phyloP scores from a whole-genome alignment of 2,113 vertebrate genomes.

The Hippocampus barbouri region DNA sequence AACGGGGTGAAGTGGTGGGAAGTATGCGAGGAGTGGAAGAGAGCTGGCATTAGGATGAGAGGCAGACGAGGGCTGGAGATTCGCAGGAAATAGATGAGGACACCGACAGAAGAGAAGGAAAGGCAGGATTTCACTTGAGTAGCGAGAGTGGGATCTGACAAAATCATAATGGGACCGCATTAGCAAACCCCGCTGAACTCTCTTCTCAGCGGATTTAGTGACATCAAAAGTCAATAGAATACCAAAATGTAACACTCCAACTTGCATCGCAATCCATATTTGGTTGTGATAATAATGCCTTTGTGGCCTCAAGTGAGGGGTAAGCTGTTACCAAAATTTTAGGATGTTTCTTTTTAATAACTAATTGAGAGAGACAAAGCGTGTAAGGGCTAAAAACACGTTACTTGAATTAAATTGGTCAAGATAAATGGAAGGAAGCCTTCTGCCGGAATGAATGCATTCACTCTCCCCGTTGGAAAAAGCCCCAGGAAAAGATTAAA shows the following conservation, averaged over 20 bases:
- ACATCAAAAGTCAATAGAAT: neutral
- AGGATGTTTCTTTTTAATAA: too few relatives aligned
- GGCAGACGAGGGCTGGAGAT: slow-evolving; percentile 36
- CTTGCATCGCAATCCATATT: neutral
- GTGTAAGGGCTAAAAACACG: neutral
- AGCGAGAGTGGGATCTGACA: neutral
- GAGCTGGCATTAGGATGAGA: slow-evolving; percentile 51
- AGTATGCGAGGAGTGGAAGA: slow-evolving; percentile 43
- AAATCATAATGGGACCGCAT: neutral
- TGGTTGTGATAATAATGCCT: neutral
- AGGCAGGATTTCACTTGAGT: neutral
- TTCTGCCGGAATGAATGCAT: slow-evolving; percentile 24
- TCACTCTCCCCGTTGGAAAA: slow-evolving; percentile 20
- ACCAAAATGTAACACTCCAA: neutral
- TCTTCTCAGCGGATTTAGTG: neutral
- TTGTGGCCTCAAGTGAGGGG: neutral
- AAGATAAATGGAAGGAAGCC: slow-evolving; percentile 12
- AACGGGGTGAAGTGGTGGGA: slow-evolving; percentile 54
- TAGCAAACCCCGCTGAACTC: neutral
- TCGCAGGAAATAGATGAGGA: neutral
- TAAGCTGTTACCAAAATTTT: neutral
- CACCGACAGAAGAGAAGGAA: neutral
- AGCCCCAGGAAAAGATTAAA: slow-evolving; percentile 11
- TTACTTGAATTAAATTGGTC: slow-evolving; percentile 14
- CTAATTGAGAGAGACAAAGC: neutral